Percentiles rank a stretch among this genome's conserved stretches.
These are phyloP conservation scores for pig (Sus scrofa) DNA, from an alignment of 2,113 vertebrate genomes.

Conservation along the genomic window DNA sequence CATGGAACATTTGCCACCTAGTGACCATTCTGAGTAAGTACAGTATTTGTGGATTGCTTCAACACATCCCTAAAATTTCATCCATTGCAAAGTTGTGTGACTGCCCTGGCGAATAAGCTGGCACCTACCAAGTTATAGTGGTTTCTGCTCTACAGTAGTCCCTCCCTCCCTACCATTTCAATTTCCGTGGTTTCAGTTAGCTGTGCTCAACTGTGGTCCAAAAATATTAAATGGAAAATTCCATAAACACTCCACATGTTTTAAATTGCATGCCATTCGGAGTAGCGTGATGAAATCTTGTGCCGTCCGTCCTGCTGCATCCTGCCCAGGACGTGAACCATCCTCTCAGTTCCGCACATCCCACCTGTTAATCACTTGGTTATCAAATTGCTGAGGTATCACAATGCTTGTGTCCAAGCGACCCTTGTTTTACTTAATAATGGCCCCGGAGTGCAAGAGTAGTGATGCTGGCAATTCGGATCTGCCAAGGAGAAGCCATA, in stretches of 20 bases:
- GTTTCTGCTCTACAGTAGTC: neutral
- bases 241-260: neutral
- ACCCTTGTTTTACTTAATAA: neutral
- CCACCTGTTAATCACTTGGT: neutral
- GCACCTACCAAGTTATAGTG: neutral
- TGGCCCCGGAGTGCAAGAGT: neutral
- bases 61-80: neutral
- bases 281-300: neutral
- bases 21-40: slow-evolving; percentile 76
- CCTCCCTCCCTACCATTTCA: neutral
- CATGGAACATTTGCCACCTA: slow-evolving; percentile 22
- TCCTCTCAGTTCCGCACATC: neutral
- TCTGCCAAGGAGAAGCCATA: neutral
- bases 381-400: neutral
- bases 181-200: neutral
- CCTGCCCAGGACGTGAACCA: neutral
- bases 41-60: slow-evolving; percentile 8
- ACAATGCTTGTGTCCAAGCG: neutral
- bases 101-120: neutral
- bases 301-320: neutral
- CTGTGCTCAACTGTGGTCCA: neutral
- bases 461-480: neutral
- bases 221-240: neutral
- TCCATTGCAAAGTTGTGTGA: neutral
- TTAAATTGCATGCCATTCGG: neutral